Conservation (phyloP, 2,888 invertebrate genomes). For the Disparrhopalites patrizii region DNA sequence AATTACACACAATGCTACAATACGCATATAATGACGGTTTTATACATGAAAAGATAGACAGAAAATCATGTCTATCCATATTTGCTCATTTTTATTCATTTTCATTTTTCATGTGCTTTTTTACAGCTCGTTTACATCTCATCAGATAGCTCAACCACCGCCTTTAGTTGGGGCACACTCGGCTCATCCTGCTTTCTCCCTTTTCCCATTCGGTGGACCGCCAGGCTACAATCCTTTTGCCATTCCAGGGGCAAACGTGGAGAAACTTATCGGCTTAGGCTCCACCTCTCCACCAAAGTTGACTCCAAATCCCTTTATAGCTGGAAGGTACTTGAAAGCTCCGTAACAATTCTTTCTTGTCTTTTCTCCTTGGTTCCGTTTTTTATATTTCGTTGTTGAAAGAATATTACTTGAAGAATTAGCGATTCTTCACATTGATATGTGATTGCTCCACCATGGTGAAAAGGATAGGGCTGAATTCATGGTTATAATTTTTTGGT, state of each 20-base stretch:
- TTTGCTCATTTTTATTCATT: background rate
- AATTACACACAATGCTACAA: no score
- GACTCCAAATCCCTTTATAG: slow-evolving; percentile 25
- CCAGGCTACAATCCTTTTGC: slow-evolving; percentile 33
- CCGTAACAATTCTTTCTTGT: no score
- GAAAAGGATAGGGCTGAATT: background rate
- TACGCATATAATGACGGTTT: no score
- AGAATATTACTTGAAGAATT: no score
- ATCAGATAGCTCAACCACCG: slow-evolving; percentile 24
- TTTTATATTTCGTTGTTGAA: background rate
- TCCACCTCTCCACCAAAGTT: slow-evolving; percentile 32
- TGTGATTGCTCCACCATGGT: background rate
- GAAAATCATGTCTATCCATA: no score
- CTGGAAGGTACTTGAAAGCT: slow-evolving; percentile 26
- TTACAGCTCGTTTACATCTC: slow-evolving; percentile 27
- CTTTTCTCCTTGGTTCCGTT: background rate
- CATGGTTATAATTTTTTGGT: background rate
- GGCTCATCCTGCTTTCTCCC: slow-evolving; percentile 20
- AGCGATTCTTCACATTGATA: no score
- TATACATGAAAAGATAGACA: background rate
- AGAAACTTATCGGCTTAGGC: slow-evolving; percentile 30
- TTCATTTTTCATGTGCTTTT: background rate
- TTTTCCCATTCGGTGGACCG: slow-evolving; percentile 34
- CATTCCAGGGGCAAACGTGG: slow-evolving; percentile 29
- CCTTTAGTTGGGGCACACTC: slow-evolving; percentile 18